Base-by-base conservation (phyloP, 2,113 vertebrate genomes). In the Nibea coibor region DNA sequence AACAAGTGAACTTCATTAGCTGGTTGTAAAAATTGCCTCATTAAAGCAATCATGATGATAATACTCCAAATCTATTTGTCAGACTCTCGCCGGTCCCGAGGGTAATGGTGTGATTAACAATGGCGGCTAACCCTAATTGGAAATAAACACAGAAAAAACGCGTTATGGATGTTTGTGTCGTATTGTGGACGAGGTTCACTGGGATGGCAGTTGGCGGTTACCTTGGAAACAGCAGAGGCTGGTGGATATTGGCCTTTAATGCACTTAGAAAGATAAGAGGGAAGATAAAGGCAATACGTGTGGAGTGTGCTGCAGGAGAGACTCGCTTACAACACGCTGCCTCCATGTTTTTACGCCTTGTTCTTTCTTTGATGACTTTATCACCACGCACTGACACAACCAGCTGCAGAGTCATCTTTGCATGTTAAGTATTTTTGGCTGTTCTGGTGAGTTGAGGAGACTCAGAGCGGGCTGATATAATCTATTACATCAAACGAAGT, bases 221-320 rank as follows among this genome's bases (percentile, higher is more conserved):
- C 88, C 82, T 7, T 89, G 85, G 89, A 85, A 91, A 91, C 89
- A 85, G 66, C 48, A 53, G 68, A 72, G 69, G 80, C n/a, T 11
- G 53, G 71, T 28, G 72, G 69, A 78, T 72, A 54, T 75, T 74
- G 31, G 65, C 42, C 48, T 86, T 84, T 80, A 86, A 86, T 75
- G 66, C 28, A 20, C 42, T 72, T 74, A 31, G 35, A 78, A 56
- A 73, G 39, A 78, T 57, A 76, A 64, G 22, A 62, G 47, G 53
- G 16, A 10, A 17, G 4, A 75, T 28, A 42, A 67, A 58, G 45
- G 39, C 47, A 14, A 31, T 4, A 64, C 48, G 67, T 39, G 67
- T 14, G 17, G 51, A 16, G 39, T 71, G 64, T 6, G 51, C 61
- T 22, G 62, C 47, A 22, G 35, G 1, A 2, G 28, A 53, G 31